A percentile compares a stretch with the other conserved stretches of the same genome.
phyloP scores from a whole-genome alignment of 2,797 vertebrate genomes.

The Pangasius djambal region DNA sequence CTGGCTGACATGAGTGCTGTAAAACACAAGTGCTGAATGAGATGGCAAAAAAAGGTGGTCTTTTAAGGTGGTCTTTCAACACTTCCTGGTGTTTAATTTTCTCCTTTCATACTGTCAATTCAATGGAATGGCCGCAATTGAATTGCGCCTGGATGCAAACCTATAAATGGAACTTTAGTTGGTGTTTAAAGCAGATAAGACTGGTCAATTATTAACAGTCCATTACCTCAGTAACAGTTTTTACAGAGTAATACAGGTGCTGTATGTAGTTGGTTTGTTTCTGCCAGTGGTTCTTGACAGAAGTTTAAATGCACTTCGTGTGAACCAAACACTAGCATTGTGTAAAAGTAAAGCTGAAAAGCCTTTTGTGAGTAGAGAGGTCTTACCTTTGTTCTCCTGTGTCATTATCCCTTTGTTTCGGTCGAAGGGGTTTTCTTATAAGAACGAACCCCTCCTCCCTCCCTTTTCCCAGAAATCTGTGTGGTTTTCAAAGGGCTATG shows the following conservation, averaged over 20 bases:
- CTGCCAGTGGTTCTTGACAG: neutral
- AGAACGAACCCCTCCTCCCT: conserved; percentile 25
- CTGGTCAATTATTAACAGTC: conserved; percentile 21
- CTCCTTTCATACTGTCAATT: neutral
- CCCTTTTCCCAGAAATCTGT: conserved; percentile 21
- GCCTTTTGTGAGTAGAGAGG: conserved; percentile 19
- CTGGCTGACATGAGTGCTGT: neutral
- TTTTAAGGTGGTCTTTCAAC: neutral
- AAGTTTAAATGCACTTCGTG: conserved; percentile 28
- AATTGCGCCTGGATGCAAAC: neutral
- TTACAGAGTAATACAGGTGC: neutral
- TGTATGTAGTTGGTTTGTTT: conserved; percentile 1
- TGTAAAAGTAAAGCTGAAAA: conserved; percentile 14
- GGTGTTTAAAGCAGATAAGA: neutral
- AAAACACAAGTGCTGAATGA: neutral
- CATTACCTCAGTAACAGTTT: conserved; percentile 36
- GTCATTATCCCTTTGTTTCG: conserved; percentile 32
- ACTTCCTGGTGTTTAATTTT: neutral
- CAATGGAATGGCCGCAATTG: neutral
- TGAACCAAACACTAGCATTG: conserved; percentile 10
- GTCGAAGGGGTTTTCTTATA: conserved; percentile 21
- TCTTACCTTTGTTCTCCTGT: conserved; percentile 45
- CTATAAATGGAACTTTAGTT: neutral
- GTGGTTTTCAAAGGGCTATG: conserved; percentile 71
- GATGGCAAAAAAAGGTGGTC: neutral